phyloP scores from a whole-genome alignment of 2,113 vertebrate species.

The Stegastes partitus region DNA sequence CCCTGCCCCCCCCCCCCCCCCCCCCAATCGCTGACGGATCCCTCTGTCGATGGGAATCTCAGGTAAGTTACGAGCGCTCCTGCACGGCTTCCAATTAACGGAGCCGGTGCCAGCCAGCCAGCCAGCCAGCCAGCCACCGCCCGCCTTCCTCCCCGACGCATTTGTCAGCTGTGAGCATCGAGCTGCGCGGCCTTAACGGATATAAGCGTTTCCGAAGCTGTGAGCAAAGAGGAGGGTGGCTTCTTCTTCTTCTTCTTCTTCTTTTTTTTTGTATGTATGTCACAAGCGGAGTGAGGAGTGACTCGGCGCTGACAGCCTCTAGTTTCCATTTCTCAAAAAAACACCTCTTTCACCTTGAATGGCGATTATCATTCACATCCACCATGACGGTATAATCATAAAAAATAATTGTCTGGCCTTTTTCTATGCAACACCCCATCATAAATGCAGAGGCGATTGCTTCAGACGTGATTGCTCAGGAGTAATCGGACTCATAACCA shows the following conservation, averaged over 20 bases:
- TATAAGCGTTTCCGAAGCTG: background rate
- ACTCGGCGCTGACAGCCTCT: constrained; percentile 14
- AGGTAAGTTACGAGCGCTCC: constrained; percentile 67
- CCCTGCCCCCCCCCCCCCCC: background rate
- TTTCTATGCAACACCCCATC: constrained; percentile 36
- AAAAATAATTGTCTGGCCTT: constrained; percentile 50
- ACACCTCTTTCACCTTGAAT: constrained; percentile 57
- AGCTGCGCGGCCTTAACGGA: constrained; percentile 7
- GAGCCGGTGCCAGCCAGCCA: constrained; percentile 37
- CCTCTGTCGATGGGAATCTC: constrained; percentile 72
- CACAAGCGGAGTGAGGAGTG: constrained; percentile 27
- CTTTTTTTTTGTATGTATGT: constrained; percentile 19
- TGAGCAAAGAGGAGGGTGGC: background rate
- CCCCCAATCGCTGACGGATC: constrained; percentile 49
- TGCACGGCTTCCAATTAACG: constrained; percentile 62
- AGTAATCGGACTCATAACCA: constrained; percentile 59
- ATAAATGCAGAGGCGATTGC: constrained; percentile 51
- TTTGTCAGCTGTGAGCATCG: constrained; percentile 42
- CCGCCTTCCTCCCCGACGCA: background rate
- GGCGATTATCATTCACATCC: constrained; percentile 61
- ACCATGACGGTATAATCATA: constrained; percentile 43
- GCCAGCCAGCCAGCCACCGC: constrained; percentile 29
- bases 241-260: background rate
- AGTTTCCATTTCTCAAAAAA: constrained; percentile 36
- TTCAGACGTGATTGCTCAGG: constrained; percentile 53